Conservation (phyloP, 2,113 vertebrate genomes). For the Dermatemys mawii region DNA sequence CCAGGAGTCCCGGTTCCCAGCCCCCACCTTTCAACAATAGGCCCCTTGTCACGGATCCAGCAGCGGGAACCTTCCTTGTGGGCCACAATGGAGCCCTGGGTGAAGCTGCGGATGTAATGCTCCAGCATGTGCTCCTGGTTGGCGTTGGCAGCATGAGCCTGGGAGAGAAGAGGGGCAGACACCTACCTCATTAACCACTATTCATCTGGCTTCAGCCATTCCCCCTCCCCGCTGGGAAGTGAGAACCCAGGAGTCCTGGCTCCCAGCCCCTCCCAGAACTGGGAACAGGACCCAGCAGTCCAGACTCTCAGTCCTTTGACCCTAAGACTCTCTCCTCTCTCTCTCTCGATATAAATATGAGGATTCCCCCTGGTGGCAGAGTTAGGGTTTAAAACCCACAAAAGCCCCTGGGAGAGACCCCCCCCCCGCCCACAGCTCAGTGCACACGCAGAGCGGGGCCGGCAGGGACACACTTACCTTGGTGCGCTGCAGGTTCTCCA, state of each 20-base stretch:
- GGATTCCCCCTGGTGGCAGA: neutral
- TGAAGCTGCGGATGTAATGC: slow-evolving; percentile 87
- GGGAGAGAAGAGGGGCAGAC: neutral
- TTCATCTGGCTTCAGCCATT: neutral
- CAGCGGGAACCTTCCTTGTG: slow-evolving; percentile 91
- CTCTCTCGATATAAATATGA: neutral
- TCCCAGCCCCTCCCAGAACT: neutral
- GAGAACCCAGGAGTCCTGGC: neutral
- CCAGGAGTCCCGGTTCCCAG: neutral
- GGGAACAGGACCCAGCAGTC: neutral
- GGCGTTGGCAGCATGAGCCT: slow-evolving; percentile 86
- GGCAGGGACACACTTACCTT: slow-evolving; percentile 71
- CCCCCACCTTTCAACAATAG: slow-evolving; percentile 92
- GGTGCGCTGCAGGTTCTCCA: slow-evolving; percentile 84
- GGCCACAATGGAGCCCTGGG: slow-evolving; percentile 85
- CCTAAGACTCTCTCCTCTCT: neutral
- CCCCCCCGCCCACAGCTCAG: neutral
- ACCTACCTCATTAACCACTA: neutral
- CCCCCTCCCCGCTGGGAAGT: neutral
- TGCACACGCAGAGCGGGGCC: neutral
- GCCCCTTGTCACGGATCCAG: slow-evolving; percentile 94
- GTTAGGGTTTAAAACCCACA: neutral
- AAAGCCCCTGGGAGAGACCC: neutral
- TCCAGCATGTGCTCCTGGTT: slow-evolving; percentile 88
- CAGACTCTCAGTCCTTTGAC: neutral